phyloP scores from a whole-genome alignment of 2,888 invertebrate genomes.

The Hyposoter didymator region DNA sequence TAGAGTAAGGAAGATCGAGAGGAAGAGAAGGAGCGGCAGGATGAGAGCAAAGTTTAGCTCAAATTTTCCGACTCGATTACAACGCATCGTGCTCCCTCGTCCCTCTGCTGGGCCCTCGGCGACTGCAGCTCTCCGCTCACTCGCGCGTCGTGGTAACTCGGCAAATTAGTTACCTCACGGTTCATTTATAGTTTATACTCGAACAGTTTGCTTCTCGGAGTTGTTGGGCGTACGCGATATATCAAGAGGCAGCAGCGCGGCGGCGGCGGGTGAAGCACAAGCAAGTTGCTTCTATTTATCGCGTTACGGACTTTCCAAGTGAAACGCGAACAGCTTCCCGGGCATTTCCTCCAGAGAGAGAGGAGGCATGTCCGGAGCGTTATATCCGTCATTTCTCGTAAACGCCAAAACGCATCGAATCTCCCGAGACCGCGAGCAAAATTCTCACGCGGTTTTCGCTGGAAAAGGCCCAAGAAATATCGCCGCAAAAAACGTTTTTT shows the following conservation, averaged over 20 bases:
- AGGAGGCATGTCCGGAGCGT: background rate
- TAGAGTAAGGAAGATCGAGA: background rate
- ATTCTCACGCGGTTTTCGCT: too few relatives aligned
- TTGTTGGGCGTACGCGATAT: slow-evolving; percentile 35
- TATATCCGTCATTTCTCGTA: slow-evolving; percentile 3
- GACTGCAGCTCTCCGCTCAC: background rate
- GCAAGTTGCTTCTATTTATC: slow-evolving; percentile 22
- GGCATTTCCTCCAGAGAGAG: slow-evolving; percentile 9
- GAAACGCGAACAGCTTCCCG: slow-evolving; percentile 37
- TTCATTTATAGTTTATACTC: slow-evolving; percentile 51
- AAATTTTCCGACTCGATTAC: slow-evolving; percentile 47
- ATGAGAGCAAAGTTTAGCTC: slow-evolving; percentile 15
- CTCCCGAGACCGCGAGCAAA: background rate
- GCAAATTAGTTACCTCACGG: slow-evolving; percentile 52
- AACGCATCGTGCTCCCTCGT: slow-evolving; percentile 30
- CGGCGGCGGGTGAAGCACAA: background rate
- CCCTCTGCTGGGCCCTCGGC: too few relatives aligned
- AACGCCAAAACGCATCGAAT: background rate
- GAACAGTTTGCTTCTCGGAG: slow-evolving; percentile 36
- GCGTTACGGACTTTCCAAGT: slow-evolving; percentile 48
- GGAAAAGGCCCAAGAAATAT: too few relatives aligned
- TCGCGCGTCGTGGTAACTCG: slow-evolving; percentile 30
- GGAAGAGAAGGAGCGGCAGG: background rate
- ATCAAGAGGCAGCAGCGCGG: too few relatives aligned
- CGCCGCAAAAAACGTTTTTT: too few relatives aligned